Evolutionary conservation across 2,888 invertebrate genomes (phyloP), one percentile per base, ranked within the genome.

Genomic region (Tromatobia lineatoria): DNA sequence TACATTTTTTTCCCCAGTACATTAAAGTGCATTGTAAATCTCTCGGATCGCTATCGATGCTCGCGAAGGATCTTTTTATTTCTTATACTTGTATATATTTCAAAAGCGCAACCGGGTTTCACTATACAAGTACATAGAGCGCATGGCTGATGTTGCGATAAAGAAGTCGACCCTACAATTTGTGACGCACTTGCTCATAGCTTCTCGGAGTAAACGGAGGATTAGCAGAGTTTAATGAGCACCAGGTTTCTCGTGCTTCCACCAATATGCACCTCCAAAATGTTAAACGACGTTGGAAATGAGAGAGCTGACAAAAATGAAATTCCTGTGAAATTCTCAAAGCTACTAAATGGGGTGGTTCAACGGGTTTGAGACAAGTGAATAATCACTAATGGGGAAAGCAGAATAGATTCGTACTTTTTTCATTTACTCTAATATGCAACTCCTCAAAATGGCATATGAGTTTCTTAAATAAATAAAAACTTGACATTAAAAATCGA

Each of bases 101-200:
- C 18, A 6, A 13, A 54, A 59, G 15, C 34, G 69, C 45, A 69
- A 61, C 13, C 23, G 11, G 59, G 15, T 23, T 42, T 34, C 20
- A 64, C 13, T 47, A 20, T 29, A 29, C 29, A 29, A 3, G 29
- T 13, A 29, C 20, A 74, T 47, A 54, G 45, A 47, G 50, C 42
- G 50, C 34, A 64, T 61, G 38, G 54, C 18, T 45, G 75, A 79
- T 47, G 59, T 75, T 42, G 64, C 79, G 79, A 79, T 83, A 83
- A 79, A 75, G 70, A 83, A 71, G 57, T 71, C 79, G 83, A 70
- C 54, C 70, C 64, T 79, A 70, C 71, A 54, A 54, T 66, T 75
- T 42, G 38, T 64, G 74, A 38, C 38, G 34, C 34, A 38, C 70
- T 52, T 75, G 47, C 70, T 50, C 61, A 23, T 74, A 15, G 47